Base-by-base conservation (phyloP, 2,797 vertebrate genomes). In the Cyclopterus lumpus region DNA sequence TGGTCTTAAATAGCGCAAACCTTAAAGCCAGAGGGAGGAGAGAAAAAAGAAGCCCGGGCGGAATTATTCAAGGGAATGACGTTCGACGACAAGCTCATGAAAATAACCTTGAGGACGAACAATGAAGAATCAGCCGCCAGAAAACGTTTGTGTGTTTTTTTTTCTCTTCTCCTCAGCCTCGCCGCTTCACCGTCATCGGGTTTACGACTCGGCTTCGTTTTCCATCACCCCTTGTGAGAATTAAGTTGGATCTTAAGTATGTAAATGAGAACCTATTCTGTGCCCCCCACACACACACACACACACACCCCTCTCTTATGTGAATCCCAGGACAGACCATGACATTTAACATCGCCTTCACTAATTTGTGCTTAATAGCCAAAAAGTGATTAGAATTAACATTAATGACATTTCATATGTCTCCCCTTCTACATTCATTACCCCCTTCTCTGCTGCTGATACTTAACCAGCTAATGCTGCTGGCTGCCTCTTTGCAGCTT, bases 361-460 rank as follows among this genome's bases (percentile, higher is more conserved):
- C 93, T 95, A 94, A 94, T 94, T 94, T 94, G 93, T 92, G 90
- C 92, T 94, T 95, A 94, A 95, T 93, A 94, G 94, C 93, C 91
- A 94, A 94, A 94, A 94, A 94, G 93, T 94, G 93, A 95, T 95
- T 94, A 95, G 92, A 94, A 93, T 94, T 92, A 94, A 93, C 93
- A 93, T 94, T 94, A 94, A 94, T 93, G 93, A 91, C 93, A 92
- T 94, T 94, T 94, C 91, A 93, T 92, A 93, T 91, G 92, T 92
- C 89, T 92, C 82, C 89, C 90, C 74, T 88, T 92, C 75, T 81
- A 87, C 89, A 92, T 93, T 89, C 91, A 92, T 92, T 93, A 89
- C 90, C 81, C 81, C 79, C 84, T 84, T 84, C 87, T 82, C 73
- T 75, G 81, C 85, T 55, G 85, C 86, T 88, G 88, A 91, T 90